phyloP scores from a whole-genome alignment of 2,888 invertebrate species.

The Pheosia gnoma region DNA sequence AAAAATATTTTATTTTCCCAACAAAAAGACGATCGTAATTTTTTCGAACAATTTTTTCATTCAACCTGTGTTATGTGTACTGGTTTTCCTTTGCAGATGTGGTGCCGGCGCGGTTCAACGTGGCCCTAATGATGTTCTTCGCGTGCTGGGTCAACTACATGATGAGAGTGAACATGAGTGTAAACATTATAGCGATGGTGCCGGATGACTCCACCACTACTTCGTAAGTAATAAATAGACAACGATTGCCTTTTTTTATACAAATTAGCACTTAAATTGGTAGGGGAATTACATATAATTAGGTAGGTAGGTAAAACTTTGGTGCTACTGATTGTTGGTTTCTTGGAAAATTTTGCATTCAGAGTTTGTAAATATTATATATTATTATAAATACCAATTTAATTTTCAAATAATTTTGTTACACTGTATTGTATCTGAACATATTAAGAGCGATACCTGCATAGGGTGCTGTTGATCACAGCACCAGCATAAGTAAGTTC shows the following conservation, averaged over 20 bases:
- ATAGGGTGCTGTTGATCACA: background rate
- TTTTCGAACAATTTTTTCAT: too few relatives aligned
- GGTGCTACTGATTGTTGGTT: too few relatives aligned
- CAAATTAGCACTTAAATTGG: background rate
- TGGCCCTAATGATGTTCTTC: constrained; percentile 89
- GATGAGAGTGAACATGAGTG: constrained; percentile 90
- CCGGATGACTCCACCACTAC: constrained; percentile 64
- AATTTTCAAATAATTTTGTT: too few relatives aligned
- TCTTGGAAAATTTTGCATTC: too few relatives aligned
- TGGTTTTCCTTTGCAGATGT: constrained; percentile 55
- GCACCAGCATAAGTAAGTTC: background rate
- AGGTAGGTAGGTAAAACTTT: background rate
- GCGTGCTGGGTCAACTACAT: constrained; percentile 90
- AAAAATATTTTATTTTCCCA: too few relatives aligned
- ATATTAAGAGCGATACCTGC: too few relatives aligned
- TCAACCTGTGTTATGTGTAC: too few relatives aligned
- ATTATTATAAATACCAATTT: too few relatives aligned
- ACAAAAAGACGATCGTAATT: too few relatives aligned
- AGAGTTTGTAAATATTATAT: too few relatives aligned
- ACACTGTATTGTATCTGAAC: background rate
- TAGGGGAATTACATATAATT: background rate
- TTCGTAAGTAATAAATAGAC: constrained; percentile 57
- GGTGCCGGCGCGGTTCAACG: constrained; percentile 74
- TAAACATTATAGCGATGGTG: constrained; percentile 90
- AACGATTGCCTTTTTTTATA: background rate